phyloP scores from a whole-genome alignment of 2,113 vertebrate genomes.

The Chascanopsetta lugubris region DNA sequence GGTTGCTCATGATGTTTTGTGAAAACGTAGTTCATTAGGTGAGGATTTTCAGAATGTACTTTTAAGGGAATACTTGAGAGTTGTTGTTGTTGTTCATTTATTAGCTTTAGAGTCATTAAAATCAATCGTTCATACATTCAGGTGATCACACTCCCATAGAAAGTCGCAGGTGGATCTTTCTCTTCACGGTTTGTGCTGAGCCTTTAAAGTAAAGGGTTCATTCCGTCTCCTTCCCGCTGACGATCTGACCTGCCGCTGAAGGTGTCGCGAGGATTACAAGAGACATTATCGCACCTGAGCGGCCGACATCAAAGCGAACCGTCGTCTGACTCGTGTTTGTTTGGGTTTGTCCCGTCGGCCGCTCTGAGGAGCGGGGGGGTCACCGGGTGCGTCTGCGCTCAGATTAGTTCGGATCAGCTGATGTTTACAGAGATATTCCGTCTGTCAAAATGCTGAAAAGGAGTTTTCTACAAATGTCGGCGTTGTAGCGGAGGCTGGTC shows the following conservation, averaged over 20 bases:
- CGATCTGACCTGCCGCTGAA: slow-evolving; percentile 27
- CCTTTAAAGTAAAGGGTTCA: slow-evolving; percentile 10
- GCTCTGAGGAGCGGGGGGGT: neutral
- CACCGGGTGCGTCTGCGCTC: slow-evolving; percentile 10
- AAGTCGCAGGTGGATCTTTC: too few relatives aligned
- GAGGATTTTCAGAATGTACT: too few relatives aligned
- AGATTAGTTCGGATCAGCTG: slow-evolving; percentile 55
- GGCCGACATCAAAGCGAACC: slow-evolving; percentile 32
- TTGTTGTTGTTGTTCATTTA: too few relatives aligned
- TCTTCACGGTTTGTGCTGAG: too few relatives aligned
- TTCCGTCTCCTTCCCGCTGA: neutral
- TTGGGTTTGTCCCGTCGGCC: slow-evolving; percentile 22
- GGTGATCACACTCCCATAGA: too few relatives aligned
- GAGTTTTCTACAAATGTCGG: slow-evolving; percentile 6
- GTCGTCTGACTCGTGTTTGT: slow-evolving; percentile 4
- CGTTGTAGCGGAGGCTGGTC: neutral
- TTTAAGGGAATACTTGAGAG: too few relatives aligned
- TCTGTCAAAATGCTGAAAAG: slow-evolving; percentile 30
- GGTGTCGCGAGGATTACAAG: slow-evolving; percentile 43
- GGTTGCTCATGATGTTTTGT: too few relatives aligned
- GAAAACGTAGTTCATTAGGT: too few relatives aligned
- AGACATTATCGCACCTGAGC: slow-evolving; percentile 34
- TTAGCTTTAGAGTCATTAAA: too few relatives aligned
- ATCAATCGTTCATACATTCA: too few relatives aligned
- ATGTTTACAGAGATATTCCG: slow-evolving; percentile 24